Conservation (phyloP, 2,113 vertebrate species). For the Dendropsophus ebraccatus region DNA sequence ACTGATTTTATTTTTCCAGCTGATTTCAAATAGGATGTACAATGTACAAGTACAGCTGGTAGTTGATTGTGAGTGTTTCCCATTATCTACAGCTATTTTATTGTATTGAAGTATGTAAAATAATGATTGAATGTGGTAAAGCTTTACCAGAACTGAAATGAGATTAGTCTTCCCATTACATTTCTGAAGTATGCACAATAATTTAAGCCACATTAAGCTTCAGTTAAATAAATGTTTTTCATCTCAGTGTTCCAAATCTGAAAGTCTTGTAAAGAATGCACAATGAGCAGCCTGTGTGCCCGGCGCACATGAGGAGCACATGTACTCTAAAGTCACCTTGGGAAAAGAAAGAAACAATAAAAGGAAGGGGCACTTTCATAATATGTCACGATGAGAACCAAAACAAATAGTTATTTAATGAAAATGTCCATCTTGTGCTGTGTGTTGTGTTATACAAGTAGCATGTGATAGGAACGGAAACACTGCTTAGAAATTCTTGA, state of each 20-base stretch:
- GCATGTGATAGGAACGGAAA: neutral
- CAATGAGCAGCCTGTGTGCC: constrained; percentile 35
- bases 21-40: too few species aligned
- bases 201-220: constrained; percentile 44
- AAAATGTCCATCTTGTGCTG: neutral
- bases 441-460: neutral
- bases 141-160: neutral
- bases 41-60: neutral
- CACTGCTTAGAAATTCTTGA: neutral
- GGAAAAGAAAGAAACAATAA: constrained; percentile 46
- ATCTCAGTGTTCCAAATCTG: constrained; percentile 25
- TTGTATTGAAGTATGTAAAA: neutral
- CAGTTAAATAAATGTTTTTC: constrained; percentile 38
- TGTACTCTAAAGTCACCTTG: constrained; percentile 36
- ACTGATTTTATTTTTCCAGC: too few species aligned
- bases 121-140: neutral
- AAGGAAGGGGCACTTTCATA: constrained; percentile 14
- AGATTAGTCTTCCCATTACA: constrained; percentile 6
- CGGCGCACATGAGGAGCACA: constrained; percentile 45
- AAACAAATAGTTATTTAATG: neutral
- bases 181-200: constrained; percentile 19
- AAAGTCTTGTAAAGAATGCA: constrained; percentile 36
- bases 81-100: neutral
- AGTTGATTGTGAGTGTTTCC: neutral
- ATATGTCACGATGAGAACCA: neutral